Base-by-base conservation (phyloP, 2,113 vertebrate species). In the Prolemur simus region DNA sequence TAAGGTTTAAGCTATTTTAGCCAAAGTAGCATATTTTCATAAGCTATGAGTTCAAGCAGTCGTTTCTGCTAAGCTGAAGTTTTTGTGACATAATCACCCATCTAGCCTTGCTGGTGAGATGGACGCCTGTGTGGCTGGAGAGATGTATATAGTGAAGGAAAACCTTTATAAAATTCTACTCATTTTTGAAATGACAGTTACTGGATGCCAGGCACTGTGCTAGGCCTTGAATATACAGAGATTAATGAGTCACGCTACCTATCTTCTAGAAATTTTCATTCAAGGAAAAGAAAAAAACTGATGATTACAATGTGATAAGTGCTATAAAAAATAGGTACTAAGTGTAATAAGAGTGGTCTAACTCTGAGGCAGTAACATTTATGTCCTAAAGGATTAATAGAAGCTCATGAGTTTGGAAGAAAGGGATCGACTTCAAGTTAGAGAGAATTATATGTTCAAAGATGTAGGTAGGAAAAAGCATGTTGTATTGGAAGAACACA, bases 231-330 rank as follows among this genome's bases (percentile, higher is more conserved):
- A 47, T 89, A 66, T 86, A 71, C 69, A 94, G 83, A 89, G 69
- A 47, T 83, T 27, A 91, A 86, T 58, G 60, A 89, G 32, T 89
- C 27, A 91, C 68, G 66, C 37, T 88, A 42, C 34, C 25, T 84
- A 42, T 64, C n/a, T 71, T 89, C 82, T 68, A 54, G 47, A 95
- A 91, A 63, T 87, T 68, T 32, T 88, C 23, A 23, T 68, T 87
- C n/a, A 71, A 95, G 81, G 27, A 52, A 78, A 56, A 92, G 42
- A 52, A 52, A 74, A 86, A 68, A 39, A 39, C 58, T 82, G 63
- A 42, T 96, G 74, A 69, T 94, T 76, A 76, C 83, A 87, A 45
- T 97, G 97, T 98, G 97, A 98, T 96, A 98, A 98, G 97, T 97
- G 97, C 97, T 98, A 96, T 97, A 89, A 89, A 86, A 84, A 93